Conservation (phyloP, 2,113 vertebrate genomes). For the Heliornis fulica region DNA sequence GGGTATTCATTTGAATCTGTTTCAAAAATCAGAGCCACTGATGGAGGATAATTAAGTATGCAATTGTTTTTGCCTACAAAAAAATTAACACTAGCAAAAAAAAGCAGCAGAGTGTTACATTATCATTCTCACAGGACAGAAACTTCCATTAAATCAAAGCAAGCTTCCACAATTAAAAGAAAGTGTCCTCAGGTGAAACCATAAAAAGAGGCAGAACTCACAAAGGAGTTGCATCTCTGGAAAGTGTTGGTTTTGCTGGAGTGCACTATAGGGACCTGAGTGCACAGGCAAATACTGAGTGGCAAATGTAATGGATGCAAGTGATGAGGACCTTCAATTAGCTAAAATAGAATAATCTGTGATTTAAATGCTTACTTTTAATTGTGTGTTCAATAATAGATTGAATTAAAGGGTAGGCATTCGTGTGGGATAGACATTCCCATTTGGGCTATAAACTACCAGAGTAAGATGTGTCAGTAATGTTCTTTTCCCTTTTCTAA, state of each 20-base stretch:
- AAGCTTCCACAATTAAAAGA: slow-evolving; percentile 22
- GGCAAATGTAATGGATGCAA: background rate
- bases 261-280: background rate
- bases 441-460: background rate
- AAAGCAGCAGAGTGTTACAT: background rate
- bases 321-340: background rate
- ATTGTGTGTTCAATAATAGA: background rate
- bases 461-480: background rate
- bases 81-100: background rate
- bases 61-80: slow-evolving; percentile 49
- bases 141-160: slow-evolving; percentile 54
- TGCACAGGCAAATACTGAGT: background rate
- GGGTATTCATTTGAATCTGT: background rate
- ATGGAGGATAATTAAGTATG: slow-evolving; percentile 64
- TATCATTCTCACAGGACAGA: slow-evolving; percentile 12
- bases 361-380: background rate
- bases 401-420: background rate
- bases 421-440: background rate
- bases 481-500: background rate
- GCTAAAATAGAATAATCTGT: background rate
- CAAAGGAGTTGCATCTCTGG: background rate
- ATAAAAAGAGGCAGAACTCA: background rate
- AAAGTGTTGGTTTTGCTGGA: background rate
- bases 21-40: slow-evolving; percentile 56
- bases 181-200: slow-evolving; percentile 2